Evolutionary conservation across 2,113 vertebrate species (phyloP).

Genomic region (Oceanodroma tethys): DNA sequence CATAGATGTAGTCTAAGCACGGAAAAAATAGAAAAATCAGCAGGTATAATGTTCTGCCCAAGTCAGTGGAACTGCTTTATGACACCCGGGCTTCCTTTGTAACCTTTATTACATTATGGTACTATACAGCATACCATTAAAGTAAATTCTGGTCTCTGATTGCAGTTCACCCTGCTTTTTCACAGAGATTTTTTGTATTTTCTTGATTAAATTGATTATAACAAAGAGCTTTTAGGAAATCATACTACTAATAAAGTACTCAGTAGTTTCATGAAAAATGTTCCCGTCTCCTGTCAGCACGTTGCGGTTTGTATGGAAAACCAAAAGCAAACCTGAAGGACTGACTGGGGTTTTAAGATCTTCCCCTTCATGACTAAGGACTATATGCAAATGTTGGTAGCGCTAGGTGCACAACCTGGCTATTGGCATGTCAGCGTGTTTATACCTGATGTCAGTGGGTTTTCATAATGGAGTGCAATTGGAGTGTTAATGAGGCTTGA

Average conservation of each 20-base stretch:
- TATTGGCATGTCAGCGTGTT: rapidly evolving
- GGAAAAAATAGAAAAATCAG: conserved; percentile 26
- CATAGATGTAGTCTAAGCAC: background rate
- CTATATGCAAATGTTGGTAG: rapidly evolving
- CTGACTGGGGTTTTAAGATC: background rate
- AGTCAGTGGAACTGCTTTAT: background rate
- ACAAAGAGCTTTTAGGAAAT: background rate
- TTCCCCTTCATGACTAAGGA: background rate
- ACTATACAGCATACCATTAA: background rate
- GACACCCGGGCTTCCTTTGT: background rate
- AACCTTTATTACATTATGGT: background rate
- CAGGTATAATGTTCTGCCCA: background rate
- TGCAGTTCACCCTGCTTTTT: background rate
- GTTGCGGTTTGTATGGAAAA: background rate
- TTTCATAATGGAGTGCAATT: background rate
- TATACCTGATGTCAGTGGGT: background rate
- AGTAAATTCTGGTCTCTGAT: background rate
- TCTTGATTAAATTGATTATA: background rate
- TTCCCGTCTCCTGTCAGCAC: background rate
- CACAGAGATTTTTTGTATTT: background rate
- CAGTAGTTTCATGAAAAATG: background rate
- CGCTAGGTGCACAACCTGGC: background rate
- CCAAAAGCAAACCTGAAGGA: background rate
- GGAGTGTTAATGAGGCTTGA: background rate
- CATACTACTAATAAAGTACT: background rate